Base-by-base conservation (phyloP, 2,113 vertebrate genomes). In the Pycnonotus jocosus region DNA sequence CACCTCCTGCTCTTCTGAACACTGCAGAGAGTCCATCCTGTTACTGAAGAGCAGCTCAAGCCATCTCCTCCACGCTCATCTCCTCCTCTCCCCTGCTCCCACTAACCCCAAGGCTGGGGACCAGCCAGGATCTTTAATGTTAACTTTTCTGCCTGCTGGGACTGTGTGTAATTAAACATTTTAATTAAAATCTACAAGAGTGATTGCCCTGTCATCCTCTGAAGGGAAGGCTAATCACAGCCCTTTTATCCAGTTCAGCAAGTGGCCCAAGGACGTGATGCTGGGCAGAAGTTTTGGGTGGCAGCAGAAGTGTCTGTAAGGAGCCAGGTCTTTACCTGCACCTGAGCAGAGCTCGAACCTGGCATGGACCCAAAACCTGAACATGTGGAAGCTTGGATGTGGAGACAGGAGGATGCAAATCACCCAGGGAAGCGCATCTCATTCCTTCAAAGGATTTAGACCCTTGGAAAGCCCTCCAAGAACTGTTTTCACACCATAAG, bases 101-200 rank as follows among this genome's bases (percentile, higher is more conserved):
- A 33, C 78, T 22, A 74, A 37, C 71, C 85, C 83, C 72, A 74
- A 64, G 40, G 44, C 88, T 80, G 74, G 60, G 62, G 85, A 94
- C 47, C 12, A 1, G 44, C 70, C 90, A 84, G 90, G 50, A 91
- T n/a, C 6, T 38, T 38, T 38, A 11, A 48, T 12, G 47, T 87
- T 94, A 95, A 96, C 92, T 97, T 94, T 91, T 92, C 92, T 95
- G 90, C 90, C 96, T 94, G 56, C 88, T 96, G 93, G 81, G 97
- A 96, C 79, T 93, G 85, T 71, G 86, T 77, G 92, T 97, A 98
- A 98, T 97, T 98, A 98, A 97, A 98, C 93, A 96, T 93, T 98
- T 97, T 97, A 98, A 98, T 98, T 98, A 97, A 98, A 98, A 97
- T 70, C 92, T 92, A 91, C 95, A 96, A 96, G 96, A 98, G 81